phyloP scores from a whole-genome alignment of 2,797 vertebrate species.

The Poeciliopsis paucimaculata region DNA sequence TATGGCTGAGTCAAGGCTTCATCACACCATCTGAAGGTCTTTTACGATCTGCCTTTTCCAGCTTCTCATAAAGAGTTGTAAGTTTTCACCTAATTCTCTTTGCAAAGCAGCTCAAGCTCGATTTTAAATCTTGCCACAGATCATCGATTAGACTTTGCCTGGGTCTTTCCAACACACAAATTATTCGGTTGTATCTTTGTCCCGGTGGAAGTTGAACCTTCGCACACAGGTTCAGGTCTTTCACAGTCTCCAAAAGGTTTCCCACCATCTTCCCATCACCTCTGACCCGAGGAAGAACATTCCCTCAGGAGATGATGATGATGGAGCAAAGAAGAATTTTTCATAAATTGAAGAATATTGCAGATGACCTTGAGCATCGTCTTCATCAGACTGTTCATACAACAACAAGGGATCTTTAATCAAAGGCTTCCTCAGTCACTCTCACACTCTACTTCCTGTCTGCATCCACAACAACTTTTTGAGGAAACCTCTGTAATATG shows the following conservation, averaged over 20 bases:
- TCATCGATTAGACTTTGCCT: not conserved
- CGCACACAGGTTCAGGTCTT: not conserved
- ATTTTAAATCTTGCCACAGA: not conserved
- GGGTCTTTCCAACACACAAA: not conserved
- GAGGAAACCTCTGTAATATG: not conserved
- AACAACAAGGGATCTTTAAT: not conserved
- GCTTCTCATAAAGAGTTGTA: not conserved
- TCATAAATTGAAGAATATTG: not conserved
- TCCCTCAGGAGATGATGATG: not conserved
- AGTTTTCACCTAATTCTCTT: not conserved
- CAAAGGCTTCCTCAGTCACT: not conserved
- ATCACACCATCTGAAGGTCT: not conserved
- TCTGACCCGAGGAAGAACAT: not conserved
- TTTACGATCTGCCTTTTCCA: not conserved
- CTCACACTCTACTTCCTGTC: not conserved
- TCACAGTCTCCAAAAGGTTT: not conserved
- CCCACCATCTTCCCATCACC: not conserved
- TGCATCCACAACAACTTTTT: not conserved
- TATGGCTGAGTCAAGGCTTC: not conserved
- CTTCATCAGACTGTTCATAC: not conserved
- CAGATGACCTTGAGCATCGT: not conserved
- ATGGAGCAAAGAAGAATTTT: not conserved
- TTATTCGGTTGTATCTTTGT: not conserved
- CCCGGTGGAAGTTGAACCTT: not conserved
- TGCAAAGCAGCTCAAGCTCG: not conserved